Evolutionary conservation across 1,140 invertebrate species (phyloP), one percentile per base, ranked within the genome.

Genomic region (Sarcophaga bullata): DNA sequence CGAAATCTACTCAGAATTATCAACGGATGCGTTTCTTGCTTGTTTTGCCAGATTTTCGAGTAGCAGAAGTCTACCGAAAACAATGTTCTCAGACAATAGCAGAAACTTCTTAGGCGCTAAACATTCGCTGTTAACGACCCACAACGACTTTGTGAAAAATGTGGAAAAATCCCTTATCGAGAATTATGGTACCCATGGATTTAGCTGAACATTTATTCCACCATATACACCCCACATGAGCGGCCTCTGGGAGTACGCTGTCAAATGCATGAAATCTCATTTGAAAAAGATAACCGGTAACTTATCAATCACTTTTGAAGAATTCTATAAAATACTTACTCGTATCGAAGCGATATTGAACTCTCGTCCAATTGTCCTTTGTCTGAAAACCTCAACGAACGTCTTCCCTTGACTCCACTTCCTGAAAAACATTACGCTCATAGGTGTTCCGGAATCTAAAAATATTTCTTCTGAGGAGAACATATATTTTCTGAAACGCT

Each of bases 11-110:
- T n/a, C n/a, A n/a, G n/a, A n/a, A 17, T 48, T 80, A 58, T 80
- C 76, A 49, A 54, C 76, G 19, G 48, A 49, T 17, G n/a, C 49
- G 46, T 80, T 52, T 17, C 17, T 80, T 15, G 76, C 76, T 8
- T n/a, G n/a, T 6, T 58, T 54, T 54, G 54, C 7, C 11, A 50
- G 49, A 80, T 80, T 80, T 50, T 11, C 37, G 4, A 48, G 15
- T 6, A 48, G 72, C 6, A 10, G 73, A 15, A 46, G 46, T n/a
- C 48, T 37, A n/a, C 73, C 73, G n/a, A 10, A 6, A 6, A 58
- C 52, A 11, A 13, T 58, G 9, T 58, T 58, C n/a, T 58, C 52
- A 10, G 52, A 58, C 13, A 58, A 58, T 15, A 10, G 52, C 5
- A 58, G 3, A 13, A 58, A 58, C 11, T 58, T 58, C n/a, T 11